Conservation (phyloP, 2,113 vertebrate genomes). For the Myxocyprinus asiaticus region DNA sequence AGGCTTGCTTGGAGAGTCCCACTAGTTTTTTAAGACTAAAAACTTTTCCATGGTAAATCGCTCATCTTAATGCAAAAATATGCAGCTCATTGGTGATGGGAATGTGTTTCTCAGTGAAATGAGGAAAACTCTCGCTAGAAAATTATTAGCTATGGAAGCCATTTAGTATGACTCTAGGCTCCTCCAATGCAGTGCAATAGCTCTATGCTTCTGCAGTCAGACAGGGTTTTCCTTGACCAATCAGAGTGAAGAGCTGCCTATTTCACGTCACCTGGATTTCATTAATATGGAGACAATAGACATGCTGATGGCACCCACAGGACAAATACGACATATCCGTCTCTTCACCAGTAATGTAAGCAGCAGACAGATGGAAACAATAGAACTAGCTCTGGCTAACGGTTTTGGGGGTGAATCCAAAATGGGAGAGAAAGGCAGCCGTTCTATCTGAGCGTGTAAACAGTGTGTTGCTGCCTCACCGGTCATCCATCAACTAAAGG, state of each 20-base stretch:
- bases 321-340: slow-evolving; percentile 37
- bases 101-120: not conserved
- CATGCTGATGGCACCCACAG: slow-evolving; percentile 23
- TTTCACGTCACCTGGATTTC: slow-evolving; percentile 38
- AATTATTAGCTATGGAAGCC: not conserved
- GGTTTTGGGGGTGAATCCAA: slow-evolving; percentile 30
- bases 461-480: slow-evolving; percentile 31
- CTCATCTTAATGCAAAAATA: slow-evolving; percentile 37
- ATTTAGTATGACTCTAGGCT: not conserved
- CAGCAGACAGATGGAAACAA: slow-evolving; percentile 35
- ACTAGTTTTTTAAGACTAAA: slow-evolving; percentile 3
- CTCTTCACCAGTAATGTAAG: slow-evolving; percentile 22
- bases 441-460: slow-evolving; percentile 44
- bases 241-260: slow-evolving; percentile 12
- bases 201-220: not conserved
- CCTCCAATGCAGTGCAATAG: slow-evolving; percentile 24
- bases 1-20: slow-evolving; percentile 5
- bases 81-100: slow-evolving; percentile 7
- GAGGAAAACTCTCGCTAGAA: slow-evolving; percentile 1
- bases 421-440: slow-evolving; percentile 35
- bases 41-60: slow-evolving; percentile 16
- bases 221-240: slow-evolving; percentile 10
- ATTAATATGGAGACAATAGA: slow-evolving; percentile 42
- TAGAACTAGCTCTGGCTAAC: slow-evolving; percentile 5
- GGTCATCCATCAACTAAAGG: slow-evolving; percentile 36